Base-by-base conservation (phyloP, 2,888 invertebrate species). In the Dryadula phaetusa region DNA sequence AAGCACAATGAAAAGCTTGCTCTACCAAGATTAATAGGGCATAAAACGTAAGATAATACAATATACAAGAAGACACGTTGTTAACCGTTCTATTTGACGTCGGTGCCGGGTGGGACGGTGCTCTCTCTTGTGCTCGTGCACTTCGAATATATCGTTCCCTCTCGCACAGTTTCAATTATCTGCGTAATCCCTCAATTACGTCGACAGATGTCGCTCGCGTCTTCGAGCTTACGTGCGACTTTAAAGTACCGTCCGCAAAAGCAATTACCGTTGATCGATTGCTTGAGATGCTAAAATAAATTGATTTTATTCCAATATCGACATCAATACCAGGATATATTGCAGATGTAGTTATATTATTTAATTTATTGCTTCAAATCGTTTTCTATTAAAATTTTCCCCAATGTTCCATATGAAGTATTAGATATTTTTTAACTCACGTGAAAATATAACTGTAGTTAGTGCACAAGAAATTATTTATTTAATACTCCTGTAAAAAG, bases 121-220 rank as follows among this genome's bases (percentile, higher is more conserved):
- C 75, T 90, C 86, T 84, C 90, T 75, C 75, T 90, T 82, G 67
- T 80, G 69, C 87, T 72, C 75, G 68, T 74, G 70, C 70, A 71
- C 61, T 65, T 67, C 65, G 68, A 67, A 77, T 82, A 74, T 72
- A 73, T 75, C 76, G 74, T 74, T 87, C 85, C 81, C 87, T 61
- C 79, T 88, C 82, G 78, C 83, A 83, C 90, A 82, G 87, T 94
- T 94, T 94, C 94, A 94, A 94, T 94, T 94, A 94, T 94, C 94
- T 94, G 87, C 89, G 93, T 94, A 94, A 94, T 94, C 94, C 94
- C 89, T 93, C 94, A 94, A 94, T 94, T 94, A 94, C 93, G 93
- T 83, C 91, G 92, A 93, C 93, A 93, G 93, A 93, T 93, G 93
- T 93, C 93, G 93, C 88, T 80, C 83, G 87, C 88, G 90, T 91